Evolutionary conservation across 1,140 invertebrate species (phyloP).

Genomic region (Ganaspis sp.): DNA sequence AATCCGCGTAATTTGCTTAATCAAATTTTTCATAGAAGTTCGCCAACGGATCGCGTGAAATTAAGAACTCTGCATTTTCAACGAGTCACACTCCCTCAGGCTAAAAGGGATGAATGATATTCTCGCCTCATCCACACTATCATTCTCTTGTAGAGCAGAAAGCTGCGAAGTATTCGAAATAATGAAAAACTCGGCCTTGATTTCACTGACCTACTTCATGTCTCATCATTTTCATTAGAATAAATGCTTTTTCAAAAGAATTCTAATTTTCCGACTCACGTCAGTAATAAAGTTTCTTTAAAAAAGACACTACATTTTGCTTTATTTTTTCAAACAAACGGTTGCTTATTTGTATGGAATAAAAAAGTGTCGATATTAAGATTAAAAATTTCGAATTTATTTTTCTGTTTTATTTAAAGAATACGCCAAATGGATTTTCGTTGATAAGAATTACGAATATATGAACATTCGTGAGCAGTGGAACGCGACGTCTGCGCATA

Average conservation of each 20-base stretch:
- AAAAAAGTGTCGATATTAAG: too few species aligned
- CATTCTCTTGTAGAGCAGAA: slow-evolving; percentile 3
- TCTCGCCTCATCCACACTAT: neutral
- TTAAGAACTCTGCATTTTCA: slow-evolving; percentile 4
- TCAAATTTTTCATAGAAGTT: neutral
- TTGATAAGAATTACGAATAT: too few species aligned
- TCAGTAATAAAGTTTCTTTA: neutral
- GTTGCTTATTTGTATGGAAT: too few species aligned
- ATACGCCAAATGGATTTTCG: too few species aligned
- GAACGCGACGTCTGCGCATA: too few species aligned
- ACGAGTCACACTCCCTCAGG: neutral
- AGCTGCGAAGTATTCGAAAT: neutral
- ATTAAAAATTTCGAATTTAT: too few species aligned
- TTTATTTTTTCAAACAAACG: too few species aligned
- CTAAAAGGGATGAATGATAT: neutral
- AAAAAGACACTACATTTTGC: too few species aligned
- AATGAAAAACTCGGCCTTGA: slow-evolving; percentile 25
- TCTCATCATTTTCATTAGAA: neutral
- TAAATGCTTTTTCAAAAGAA: slow-evolving; percentile 3
- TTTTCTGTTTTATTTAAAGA: too few species aligned
- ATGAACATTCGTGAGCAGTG: too few species aligned
- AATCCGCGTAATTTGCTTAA: neutral
- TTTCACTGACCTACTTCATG: slow-evolving; percentile 23
- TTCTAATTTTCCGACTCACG: neutral
- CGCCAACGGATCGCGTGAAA: neutral